Evolutionary conservation across 2,797 vertebrate species (phyloP), one percentile per base, ranked within the genome.

Genomic region (Hapalemur alaotrensis): DNA sequence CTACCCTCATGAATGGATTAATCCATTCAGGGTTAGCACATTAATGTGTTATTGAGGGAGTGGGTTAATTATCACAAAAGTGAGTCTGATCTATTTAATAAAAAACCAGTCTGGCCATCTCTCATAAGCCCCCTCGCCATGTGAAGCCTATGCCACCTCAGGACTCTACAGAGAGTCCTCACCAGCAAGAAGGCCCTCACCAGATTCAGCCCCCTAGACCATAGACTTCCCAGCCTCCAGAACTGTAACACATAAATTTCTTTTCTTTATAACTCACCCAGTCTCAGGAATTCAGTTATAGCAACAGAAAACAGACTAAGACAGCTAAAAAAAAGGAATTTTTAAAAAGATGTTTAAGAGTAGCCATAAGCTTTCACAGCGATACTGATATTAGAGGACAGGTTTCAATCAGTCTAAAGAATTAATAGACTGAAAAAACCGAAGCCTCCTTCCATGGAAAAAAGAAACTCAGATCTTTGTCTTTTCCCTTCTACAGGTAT

Each of bases 401-500:
- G 0, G 6, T 70, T 89, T 83, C 0, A 2, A 72, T 2, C 11
- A n/a, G 15, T 20, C 57, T 50, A 4, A 93, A 93, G 65, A 90
- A 38, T 12, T 18, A 54, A 38, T 0, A 0, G 17, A 14, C 28
- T 91, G 87, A 88, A 54, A 70, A 75, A 76, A 12, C 41, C 32
- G 0, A 12, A 61, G 28, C 2, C 0, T 67, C 1, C 1, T 23
- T 38, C 0, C 0, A 18, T 0, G 41, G 5, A 85, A 52, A 18
- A 93, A 93, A 67, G 30, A 81, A 84, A 59, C 57, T 69, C 25
- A 52, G 4, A 25, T 63, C 54, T 78, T 10, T 38, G 69, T 76
- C 52, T 84, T 95, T 93, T 93, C 70, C 63, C 59, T 89, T 88
- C 75, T 81, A 48, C 28, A 99, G 99, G 61, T 99, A 99, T 20